Conservation (phyloP, 1,140 invertebrate species). For the Brachionus rubens region DNA sequence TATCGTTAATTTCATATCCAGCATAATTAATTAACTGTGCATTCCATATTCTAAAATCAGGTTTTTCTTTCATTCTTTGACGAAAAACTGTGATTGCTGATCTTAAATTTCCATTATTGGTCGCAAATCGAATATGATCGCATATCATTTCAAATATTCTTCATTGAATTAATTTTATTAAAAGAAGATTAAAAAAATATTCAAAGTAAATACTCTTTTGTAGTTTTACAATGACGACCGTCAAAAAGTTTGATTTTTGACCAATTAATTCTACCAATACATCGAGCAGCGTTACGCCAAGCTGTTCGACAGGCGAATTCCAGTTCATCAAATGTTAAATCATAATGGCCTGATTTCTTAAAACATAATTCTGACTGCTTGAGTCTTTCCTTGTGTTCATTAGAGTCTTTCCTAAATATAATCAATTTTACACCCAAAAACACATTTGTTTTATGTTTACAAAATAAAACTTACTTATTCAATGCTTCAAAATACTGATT, state of each 20-base stretch:
- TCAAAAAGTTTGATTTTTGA: conserved; percentile 79
- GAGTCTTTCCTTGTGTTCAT: conserved; percentile 65
- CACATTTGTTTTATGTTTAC: no score
- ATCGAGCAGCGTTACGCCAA: conserved; percentile 86
- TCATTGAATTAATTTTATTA: conserved; percentile 79
- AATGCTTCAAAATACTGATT: conserved; percentile 82
- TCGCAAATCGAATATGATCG: conserved; percentile 93
- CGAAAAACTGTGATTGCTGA: conserved; percentile 91
- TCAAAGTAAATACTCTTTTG: conserved; percentile 47
- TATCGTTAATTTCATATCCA: conserved; percentile 67
- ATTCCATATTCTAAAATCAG: conserved; percentile 87
- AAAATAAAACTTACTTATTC: conserved; percentile 59
- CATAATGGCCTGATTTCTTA: conserved; percentile 68
- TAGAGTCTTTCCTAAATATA: conserved; percentile 57
- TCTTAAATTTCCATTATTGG: conserved; percentile 91
- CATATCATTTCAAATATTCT: conserved; percentile 93
- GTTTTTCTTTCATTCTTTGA: conserved; percentile 73
- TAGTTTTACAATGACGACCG: not conserved
- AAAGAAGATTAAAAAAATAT: not conserved
- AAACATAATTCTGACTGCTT: conserved; percentile 73
- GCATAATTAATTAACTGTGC: conserved; percentile 80
- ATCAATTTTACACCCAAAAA: no score
- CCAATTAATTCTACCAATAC: conserved; percentile 92
- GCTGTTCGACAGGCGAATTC: conserved; percentile 89
- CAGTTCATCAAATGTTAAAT: conserved; percentile 83